Evolutionary conservation across 2,888 invertebrate genomes (phyloP).

Genomic region (Tryphoninae sp.): DNA sequence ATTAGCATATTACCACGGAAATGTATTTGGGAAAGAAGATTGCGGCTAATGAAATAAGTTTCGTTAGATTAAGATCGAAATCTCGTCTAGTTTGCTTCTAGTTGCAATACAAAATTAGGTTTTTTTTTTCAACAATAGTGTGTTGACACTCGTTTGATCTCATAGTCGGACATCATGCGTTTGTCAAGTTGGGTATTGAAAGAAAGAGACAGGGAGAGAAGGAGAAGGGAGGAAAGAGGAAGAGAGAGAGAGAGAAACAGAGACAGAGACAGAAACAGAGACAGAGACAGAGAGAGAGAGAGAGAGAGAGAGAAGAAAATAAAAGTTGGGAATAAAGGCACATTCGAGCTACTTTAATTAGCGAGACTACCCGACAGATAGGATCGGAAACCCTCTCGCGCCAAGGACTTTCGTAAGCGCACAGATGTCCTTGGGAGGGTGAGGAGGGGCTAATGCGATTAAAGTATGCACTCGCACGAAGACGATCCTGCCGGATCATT

Average conservation of each 20-base stretch:
- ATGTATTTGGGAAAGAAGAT: constrained; percentile 14
- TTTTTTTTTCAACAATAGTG: constrained; percentile 10
- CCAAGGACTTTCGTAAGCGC: constrained; percentile 55
- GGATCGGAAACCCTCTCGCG: constrained; percentile 63
- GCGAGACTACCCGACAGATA: constrained; percentile 64
- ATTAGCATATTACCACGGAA: background rate
- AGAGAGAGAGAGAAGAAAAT: constrained; percentile 30
- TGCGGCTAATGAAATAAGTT: constrained; percentile 36
- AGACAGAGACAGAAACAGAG: too few species aligned
- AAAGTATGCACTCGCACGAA: constrained; percentile 71
- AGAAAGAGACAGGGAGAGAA: background rate
- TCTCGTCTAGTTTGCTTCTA: constrained; percentile 1
- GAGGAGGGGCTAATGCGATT: constrained; percentile 68
- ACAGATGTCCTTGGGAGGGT: constrained; percentile 47
- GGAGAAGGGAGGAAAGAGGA: constrained; percentile 26
- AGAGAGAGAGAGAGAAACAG: constrained; percentile 21
- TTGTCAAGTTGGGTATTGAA: constrained; percentile 18
- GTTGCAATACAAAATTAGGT: constrained; percentile 43
- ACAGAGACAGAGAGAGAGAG: background rate
- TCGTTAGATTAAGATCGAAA: background rate
- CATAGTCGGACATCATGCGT: constrained; percentile 27
- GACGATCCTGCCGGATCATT: constrained; percentile 65
- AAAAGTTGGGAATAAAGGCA: constrained; percentile 34
- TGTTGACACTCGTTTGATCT: constrained; percentile 35
- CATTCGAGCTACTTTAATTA: constrained; percentile 70